A percentile compares a stretch with the other conserved stretches of the same genome.
Evolutionary conservation across 2,888 invertebrate species (phyloP).

Genomic region (Eudasyphora cyanicolor): DNA sequence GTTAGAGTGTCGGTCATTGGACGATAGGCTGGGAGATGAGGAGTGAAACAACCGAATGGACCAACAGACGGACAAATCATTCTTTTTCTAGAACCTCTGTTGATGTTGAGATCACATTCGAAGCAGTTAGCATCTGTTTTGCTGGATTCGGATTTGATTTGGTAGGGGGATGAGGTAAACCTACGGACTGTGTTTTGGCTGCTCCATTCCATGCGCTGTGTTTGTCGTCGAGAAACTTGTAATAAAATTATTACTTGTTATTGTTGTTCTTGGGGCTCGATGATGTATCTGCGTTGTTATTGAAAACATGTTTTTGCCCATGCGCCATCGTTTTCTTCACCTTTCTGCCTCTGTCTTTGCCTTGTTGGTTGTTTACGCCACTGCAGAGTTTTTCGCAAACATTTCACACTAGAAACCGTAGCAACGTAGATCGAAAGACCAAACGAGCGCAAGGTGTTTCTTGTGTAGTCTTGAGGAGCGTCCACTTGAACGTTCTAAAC

Average conservation of each 20-base stretch:
- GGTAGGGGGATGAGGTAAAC: constrained; percentile 21
- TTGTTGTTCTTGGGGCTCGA: constrained; percentile 33
- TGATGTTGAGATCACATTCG: neutral
- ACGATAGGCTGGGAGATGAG: too few species aligned
- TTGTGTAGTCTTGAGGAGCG: neutral
- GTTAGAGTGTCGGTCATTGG: too few species aligned
- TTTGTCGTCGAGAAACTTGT: constrained; percentile 43
- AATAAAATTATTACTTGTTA: constrained; percentile 55
- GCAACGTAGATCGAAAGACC: neutral
- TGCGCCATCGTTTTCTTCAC: neutral
- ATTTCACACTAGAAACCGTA: constrained; percentile 49
- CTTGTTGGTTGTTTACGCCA: neutral
- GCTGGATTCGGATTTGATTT: constrained; percentile 28
- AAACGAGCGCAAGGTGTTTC: constrained; percentile 32
- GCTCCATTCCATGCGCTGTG: too few species aligned
- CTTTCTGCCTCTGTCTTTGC: neutral
- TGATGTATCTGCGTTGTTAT: constrained; percentile 20
- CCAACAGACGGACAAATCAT: neutral
- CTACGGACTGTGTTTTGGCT: too few species aligned
- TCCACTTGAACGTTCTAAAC: neutral
- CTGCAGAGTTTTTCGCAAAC: constrained; percentile 31
- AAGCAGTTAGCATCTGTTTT: constrained; percentile 31
- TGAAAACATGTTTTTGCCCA: constrained; percentile 20
- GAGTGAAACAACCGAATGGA: neutral
- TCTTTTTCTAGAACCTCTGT: constrained; percentile 23